These are phyloP conservation scores for Dichetophora obliterata DNA, from an alignment of 2,888 invertebrate species.

Conservation along the genomic window DNA sequence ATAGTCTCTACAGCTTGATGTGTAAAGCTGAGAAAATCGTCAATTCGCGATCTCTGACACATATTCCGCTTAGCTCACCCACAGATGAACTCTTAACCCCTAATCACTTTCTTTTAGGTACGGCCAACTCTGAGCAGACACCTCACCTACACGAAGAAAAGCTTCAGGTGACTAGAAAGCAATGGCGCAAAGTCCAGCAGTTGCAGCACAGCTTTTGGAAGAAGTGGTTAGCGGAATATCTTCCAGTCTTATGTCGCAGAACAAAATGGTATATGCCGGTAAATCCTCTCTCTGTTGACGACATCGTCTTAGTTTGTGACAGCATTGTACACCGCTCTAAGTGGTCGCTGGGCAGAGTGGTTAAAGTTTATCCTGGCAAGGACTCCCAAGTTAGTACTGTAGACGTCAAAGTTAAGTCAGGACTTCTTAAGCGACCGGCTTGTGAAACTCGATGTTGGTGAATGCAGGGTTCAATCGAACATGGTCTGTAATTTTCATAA, in stretches of 20 bases:
- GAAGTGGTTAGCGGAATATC: constrained; percentile 23
- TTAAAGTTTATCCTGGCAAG: constrained; percentile 26
- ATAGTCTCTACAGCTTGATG: constrained; percentile 25
- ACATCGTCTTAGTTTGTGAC: constrained; percentile 36
- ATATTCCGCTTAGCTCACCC: constrained; percentile 23
- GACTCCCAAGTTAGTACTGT: constrained; percentile 30
- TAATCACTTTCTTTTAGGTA: constrained; percentile 35
- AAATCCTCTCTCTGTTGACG: constrained; percentile 10
- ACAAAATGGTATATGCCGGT: constrained; percentile 37
- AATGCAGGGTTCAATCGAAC: no score
- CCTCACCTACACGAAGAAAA: constrained; percentile 29
- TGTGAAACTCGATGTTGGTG: no score
- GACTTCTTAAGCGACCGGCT: constrained; percentile 28
- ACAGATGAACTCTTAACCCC: constrained; percentile 23
- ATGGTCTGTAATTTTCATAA: no score
- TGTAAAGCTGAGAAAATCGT: constrained; percentile 38
- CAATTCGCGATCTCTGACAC: constrained; percentile 33
- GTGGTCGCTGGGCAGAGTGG: constrained; percentile 33
- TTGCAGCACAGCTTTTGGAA: constrained; percentile 17
- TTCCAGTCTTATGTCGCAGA: constrained; percentile 18
- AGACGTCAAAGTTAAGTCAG: constrained; percentile 19
- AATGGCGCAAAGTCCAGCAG: constrained; percentile 32
- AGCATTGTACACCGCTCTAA: constrained; percentile 34
- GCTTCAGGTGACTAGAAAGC: constrained; percentile 23
- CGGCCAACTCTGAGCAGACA: constrained; percentile 22